These are phyloP conservation scores for Steinernema khuongi DNA, from an alignment of 1,140 invertebrate species.

Conservation along the genomic window DNA sequence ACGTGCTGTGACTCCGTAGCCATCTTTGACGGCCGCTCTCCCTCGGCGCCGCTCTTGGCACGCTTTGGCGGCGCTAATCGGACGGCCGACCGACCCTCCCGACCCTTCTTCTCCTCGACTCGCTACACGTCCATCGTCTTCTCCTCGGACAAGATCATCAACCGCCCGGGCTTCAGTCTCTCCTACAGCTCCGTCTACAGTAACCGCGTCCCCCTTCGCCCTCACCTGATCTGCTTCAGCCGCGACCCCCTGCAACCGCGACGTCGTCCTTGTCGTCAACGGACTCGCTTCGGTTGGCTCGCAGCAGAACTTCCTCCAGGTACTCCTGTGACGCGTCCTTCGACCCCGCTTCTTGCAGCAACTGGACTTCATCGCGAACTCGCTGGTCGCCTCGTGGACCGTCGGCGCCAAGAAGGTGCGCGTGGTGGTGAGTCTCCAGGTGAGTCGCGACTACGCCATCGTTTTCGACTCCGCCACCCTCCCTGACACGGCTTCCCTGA, in stretches of 20 bases:
- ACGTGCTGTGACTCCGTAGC: conserved; percentile 35
- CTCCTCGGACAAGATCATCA: conserved; percentile 22
- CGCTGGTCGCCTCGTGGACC: conserved; percentile 34
- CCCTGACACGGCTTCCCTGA: conserved; percentile 22
- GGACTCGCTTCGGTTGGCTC: conserved; percentile 29
- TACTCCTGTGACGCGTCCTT: background rate
- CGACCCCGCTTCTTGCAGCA: conserved; percentile 25
- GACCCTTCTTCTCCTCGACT: conserved; percentile 27
- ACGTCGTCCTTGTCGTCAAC: conserved; percentile 39
- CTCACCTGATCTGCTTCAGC: conserved; percentile 19
- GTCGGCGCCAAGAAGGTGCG: conserved; percentile 33
- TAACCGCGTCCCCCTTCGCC: background rate
- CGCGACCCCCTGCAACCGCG: conserved; percentile 37
- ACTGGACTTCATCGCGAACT: conserved; percentile 36
- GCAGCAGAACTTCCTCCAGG: conserved; percentile 35
- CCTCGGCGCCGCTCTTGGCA: background rate
- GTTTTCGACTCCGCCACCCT: conserved; percentile 23
- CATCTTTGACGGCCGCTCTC: conserved; percentile 32
- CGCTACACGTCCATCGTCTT: conserved; percentile 33
- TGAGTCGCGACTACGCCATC: conserved; percentile 37
- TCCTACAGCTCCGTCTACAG: conserved; percentile 30
- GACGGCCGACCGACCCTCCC: conserved; percentile 10
- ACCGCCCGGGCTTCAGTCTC: conserved; percentile 29
- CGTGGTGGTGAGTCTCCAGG: conserved; percentile 38
- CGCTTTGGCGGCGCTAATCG: conserved; percentile 33